Evolutionary conservation across 2,888 invertebrate genomes (phyloP).

Genomic region (Pseudococcus jackbeardsleyi): DNA sequence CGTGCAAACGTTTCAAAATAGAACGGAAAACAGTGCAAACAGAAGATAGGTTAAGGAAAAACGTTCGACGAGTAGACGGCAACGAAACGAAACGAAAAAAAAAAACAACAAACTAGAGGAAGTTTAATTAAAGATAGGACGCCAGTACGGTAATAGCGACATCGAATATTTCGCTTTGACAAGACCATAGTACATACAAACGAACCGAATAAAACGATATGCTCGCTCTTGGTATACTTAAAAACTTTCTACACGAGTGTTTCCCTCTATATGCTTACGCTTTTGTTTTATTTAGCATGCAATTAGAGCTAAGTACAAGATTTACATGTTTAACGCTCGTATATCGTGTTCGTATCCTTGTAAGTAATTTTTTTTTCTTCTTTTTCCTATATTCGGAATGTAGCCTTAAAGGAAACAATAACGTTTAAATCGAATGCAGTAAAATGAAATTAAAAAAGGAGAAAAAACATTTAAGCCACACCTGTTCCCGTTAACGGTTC

Average conservation of each 20-base stretch:
- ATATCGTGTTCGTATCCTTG: slow-evolving; percentile 34
- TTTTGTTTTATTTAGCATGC: slow-evolving; percentile 26
- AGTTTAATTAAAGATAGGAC: slow-evolving; percentile 57
- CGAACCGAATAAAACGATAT: slow-evolving; percentile 37
- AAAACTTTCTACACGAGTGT: slow-evolving; percentile 38
- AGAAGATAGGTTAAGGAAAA: slow-evolving; percentile 40
- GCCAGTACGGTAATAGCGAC: slow-evolving; percentile 50
- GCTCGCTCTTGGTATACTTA: slow-evolving; percentile 1
- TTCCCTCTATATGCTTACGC: neutral
- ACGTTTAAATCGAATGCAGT: slow-evolving; percentile 28
- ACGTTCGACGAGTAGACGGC: slow-evolving; percentile 6
- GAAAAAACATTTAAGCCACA: slow-evolving; percentile 5
- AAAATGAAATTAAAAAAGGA: slow-evolving; percentile 3
- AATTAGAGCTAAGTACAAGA: slow-evolving; percentile 44
- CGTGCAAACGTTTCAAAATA: slow-evolving; percentile 30
- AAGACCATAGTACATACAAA: neutral
- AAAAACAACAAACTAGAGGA: slow-evolving; percentile 42
- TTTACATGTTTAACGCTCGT: slow-evolving; percentile 41
- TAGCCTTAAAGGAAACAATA: slow-evolving; percentile 27
- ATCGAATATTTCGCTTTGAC: slow-evolving; percentile 56
- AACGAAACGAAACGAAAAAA: neutral
- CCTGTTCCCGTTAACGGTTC: neutral
- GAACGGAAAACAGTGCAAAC: slow-evolving; percentile 52
- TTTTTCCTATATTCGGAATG: neutral
- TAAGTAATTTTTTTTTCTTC: neutral